Percentiles rank a stretch among this genome's conserved stretches.
Conservation (phyloP, 2,888 invertebrate species). For the Dryomyza anilis region DNA sequence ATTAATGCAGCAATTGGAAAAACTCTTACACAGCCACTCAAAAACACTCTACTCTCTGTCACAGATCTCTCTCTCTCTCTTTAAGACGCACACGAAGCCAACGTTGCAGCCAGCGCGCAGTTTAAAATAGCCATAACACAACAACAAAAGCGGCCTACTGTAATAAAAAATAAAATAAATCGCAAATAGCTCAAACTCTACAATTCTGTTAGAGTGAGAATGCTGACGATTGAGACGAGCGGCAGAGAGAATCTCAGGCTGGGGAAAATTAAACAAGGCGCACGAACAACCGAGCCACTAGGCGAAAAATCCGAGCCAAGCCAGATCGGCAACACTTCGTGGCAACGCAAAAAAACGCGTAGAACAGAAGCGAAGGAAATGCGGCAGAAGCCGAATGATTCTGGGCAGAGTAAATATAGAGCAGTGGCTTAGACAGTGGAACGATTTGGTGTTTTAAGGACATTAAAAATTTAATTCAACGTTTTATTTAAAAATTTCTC, state of each 20-base stretch:
- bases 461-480: too few species aligned
- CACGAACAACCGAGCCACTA: too few species aligned
- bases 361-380: too few species aligned
- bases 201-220: not conserved
- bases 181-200: not conserved
- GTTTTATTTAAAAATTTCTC: too few species aligned
- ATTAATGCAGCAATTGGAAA: conserved; percentile 6
- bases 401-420: not conserved
- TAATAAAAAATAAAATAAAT: too few species aligned
- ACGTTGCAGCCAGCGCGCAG: not conserved
- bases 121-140: conserved; percentile 13
- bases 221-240: not conserved
- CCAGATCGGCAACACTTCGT: too few species aligned
- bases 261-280: too few species aligned
- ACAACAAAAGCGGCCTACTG: conserved; percentile 4
- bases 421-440: conserved; percentile 21
- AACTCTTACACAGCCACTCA: not conserved
- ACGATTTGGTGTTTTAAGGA: too few species aligned
- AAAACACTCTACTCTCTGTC: not conserved
- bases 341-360: too few species aligned
- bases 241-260: not conserved
- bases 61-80: not conserved
- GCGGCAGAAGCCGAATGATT: too few species aligned
- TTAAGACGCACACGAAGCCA: not conserved
- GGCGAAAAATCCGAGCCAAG: conserved; percentile 11